These are phyloP conservation scores for Drosophila parvula DNA, from an alignment of 1,140 invertebrate species.

Conservation along the genomic window DNA sequence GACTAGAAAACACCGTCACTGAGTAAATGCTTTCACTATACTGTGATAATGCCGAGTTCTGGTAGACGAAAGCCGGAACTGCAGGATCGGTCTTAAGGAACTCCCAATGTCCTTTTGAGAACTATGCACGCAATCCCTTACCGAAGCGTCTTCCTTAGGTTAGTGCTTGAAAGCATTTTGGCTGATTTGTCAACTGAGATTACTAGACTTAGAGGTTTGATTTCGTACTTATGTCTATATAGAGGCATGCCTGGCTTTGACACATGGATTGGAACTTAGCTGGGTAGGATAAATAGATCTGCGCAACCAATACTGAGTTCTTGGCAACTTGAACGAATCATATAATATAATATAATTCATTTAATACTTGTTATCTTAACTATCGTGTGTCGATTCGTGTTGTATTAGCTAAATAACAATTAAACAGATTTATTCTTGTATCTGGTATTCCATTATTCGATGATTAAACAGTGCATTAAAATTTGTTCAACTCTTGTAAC, in stretches of 20 bases:
- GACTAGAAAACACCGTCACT: constrained; percentile 37
- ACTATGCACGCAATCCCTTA: background rate
- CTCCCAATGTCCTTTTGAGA: constrained; percentile 1
- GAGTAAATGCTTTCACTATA: constrained; percentile 65
- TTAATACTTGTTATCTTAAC: constrained; percentile 48
- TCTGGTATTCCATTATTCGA: constrained; percentile 74
- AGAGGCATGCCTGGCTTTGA: constrained; percentile 28
- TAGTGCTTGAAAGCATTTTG: constrained; percentile 30
- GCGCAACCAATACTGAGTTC: constrained; percentile 46
- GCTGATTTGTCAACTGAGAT: constrained; percentile 40
- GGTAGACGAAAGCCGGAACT: background rate
- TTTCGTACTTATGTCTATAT: constrained; percentile 10
- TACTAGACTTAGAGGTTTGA: constrained; percentile 30
- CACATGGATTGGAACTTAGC: constrained; percentile 61
- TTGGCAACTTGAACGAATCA: constrained; percentile 39
- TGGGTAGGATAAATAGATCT: constrained; percentile 32
- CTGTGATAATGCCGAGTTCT: constrained; percentile 32
- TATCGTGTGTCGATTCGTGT: constrained; percentile 32
- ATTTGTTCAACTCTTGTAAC: constrained; percentile 73
- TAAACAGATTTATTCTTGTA: constrained; percentile 59
- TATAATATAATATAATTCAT: constrained; percentile 36
- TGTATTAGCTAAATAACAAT: constrained; percentile 75
- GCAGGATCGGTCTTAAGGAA: constrained; percentile 6
- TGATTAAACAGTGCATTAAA: constrained; percentile 84
- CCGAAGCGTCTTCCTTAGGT: background rate